These are phyloP conservation scores for Aleiodes alternator DNA, from an alignment of 2,888 invertebrate genomes.

Conservation along the genomic window DNA sequence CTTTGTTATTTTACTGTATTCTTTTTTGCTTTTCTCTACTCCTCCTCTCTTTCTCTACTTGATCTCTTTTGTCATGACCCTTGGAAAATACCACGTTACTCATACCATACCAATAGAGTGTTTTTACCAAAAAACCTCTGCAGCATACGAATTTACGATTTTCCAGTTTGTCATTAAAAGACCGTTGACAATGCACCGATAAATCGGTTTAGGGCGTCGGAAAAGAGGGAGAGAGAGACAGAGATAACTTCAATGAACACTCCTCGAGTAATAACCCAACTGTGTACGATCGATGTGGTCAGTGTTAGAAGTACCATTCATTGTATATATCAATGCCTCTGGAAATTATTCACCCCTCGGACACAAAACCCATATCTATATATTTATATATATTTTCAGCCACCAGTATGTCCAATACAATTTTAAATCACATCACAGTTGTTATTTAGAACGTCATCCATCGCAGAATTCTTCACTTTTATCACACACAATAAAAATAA, in stretches of 20 bases:
- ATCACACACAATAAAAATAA: background rate
- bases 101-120: background rate
- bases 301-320: conserved; percentile 19
- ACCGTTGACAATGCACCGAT: conserved; percentile 9
- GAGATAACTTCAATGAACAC: conserved; percentile 8
- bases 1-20: conserved; percentile 22
- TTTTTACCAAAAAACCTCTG: conserved; percentile 2
- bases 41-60: conserved; percentile 25
- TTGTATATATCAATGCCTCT: conserved; percentile 2
- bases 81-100: background rate
- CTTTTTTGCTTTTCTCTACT: background rate
- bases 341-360: conserved; percentile 26
- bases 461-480: conserved; percentile 13
- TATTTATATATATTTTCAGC: conserved; percentile 3
- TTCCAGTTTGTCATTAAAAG: conserved; percentile 13
- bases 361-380: background rate
- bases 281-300: conserved; percentile 12
- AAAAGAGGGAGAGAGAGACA: too few relatives aligned
- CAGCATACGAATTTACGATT: conserved; percentile 9
- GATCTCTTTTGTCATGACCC: conserved; percentile 22
- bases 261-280: background rate
- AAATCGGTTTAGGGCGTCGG: too few relatives aligned
- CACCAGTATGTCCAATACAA: background rate
- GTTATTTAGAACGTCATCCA: conserved; percentile 11
- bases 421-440: conserved; percentile 35